Evolutionary conservation across 2,113 vertebrate genomes (phyloP).

Genomic region (Lates calcarifer): DNA sequence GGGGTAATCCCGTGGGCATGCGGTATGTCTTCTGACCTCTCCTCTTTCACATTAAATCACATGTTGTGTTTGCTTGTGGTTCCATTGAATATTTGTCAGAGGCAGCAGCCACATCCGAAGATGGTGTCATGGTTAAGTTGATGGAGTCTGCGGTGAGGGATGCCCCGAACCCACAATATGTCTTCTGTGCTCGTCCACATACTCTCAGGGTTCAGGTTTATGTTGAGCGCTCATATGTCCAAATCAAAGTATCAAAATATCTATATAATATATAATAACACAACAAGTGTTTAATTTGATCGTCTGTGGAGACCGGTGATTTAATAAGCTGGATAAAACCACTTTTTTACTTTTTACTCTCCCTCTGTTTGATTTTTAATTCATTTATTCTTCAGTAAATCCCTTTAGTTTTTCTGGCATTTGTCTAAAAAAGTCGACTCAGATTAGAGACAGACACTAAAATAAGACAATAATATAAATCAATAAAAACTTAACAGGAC

Average conservation of each 20-base stretch:
- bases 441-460: too few relatives aligned
- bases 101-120: conserved; percentile 27
- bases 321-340: too few relatives aligned
- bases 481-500: too few relatives aligned
- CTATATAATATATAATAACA: too few relatives aligned
- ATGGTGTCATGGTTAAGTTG: conserved; percentile 1
- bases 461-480: too few relatives aligned
- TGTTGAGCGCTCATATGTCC: background rate
- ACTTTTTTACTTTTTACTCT: too few relatives aligned
- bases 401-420: too few relatives aligned
- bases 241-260: background rate
- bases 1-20: conserved; percentile 28
- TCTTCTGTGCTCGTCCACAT: conserved; percentile 1
- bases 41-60: conserved; percentile 50
- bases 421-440: too few relatives aligned
- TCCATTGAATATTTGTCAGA: conserved; percentile 38
- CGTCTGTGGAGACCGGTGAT: too few relatives aligned
- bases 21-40: conserved; percentile 46
- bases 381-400: too few relatives aligned
- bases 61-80: conserved; percentile 63
- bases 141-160: conserved; percentile 16
- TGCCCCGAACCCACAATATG: background rate
- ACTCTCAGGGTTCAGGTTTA: background rate
- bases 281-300: too few relatives aligned
- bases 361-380: too few relatives aligned